Conservation (phyloP, 2,797 vertebrate species). For the Hydrophis major region DNA sequence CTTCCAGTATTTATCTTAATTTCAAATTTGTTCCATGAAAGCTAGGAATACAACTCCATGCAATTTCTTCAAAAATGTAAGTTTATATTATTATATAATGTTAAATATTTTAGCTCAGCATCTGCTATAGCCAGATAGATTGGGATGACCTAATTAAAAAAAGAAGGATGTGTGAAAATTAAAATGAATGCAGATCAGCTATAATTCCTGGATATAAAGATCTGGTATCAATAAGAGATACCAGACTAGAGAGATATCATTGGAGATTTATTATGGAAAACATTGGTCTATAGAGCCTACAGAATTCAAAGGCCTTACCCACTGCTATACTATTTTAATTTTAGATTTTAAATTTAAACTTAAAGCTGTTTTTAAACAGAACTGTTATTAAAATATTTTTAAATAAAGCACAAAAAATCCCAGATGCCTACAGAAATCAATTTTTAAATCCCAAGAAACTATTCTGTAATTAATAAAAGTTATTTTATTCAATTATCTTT, state of each 20-base stretch:
- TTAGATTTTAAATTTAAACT: background rate
- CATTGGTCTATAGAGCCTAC: background rate
- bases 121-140: background rate
- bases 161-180: background rate
- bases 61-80: background rate
- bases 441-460: background rate
- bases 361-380: background rate
- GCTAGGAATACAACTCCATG: background rate
- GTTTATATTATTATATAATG: background rate
- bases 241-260: background rate
- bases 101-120: background rate
- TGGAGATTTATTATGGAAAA: background rate
- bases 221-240: background rate
- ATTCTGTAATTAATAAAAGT: background rate
- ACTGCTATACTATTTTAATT: background rate
- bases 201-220: background rate
- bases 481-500: background rate
- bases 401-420: background rate
- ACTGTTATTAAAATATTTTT: background rate
- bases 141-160: background rate
- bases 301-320: background rate
- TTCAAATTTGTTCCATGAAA: background rate
- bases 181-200: background rate
- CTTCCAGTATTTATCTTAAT: background rate
- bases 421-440: background rate